Conservation (phyloP, 2,797 vertebrate species). For the Sebastes oblongus region DNA sequence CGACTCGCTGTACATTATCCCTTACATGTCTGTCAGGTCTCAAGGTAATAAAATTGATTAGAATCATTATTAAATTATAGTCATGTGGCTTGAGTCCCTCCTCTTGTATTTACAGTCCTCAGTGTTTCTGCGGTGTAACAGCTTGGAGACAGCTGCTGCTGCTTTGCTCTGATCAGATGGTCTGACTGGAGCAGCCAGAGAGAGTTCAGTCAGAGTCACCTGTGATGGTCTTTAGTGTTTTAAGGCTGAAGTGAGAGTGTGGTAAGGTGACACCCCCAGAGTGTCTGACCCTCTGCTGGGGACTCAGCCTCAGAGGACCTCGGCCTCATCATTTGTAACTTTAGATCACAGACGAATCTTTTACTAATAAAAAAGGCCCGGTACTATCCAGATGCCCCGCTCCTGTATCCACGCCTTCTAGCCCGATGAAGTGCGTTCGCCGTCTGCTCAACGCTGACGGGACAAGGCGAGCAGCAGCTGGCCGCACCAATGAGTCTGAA, state of each 20-base stretch:
- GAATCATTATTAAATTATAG: neutral
- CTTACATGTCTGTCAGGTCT: neutral
- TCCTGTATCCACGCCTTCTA: conserved; percentile 4
- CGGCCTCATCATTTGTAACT: conserved; percentile 38
- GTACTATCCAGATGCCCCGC: conserved; percentile 52
- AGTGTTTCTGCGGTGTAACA: neutral
- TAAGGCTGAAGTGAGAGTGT: neutral
- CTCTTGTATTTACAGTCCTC: neutral
- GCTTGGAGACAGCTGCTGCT: neutral
- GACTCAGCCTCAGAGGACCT: neutral
- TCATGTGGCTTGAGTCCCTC: neutral
- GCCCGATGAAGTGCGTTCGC: conserved; percentile 9
- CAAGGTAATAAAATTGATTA: neutral
- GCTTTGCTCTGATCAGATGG: neutral
- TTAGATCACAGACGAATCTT: conserved; percentile 23
- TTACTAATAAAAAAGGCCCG: conserved; percentile 15
- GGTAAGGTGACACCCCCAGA: conserved; percentile 41
- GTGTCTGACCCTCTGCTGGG: neutral
- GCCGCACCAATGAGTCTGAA: conserved; percentile 25
- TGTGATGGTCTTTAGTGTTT: neutral
- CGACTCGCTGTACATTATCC: too few relatives aligned
- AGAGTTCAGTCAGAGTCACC: conserved; percentile 3
- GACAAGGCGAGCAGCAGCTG: conserved; percentile 55
- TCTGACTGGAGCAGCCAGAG: neutral
- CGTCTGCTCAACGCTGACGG: conserved; percentile 41